Conservation (phyloP, 1,140 invertebrate genomes). For the Lepidotrigona ventralis region DNA sequence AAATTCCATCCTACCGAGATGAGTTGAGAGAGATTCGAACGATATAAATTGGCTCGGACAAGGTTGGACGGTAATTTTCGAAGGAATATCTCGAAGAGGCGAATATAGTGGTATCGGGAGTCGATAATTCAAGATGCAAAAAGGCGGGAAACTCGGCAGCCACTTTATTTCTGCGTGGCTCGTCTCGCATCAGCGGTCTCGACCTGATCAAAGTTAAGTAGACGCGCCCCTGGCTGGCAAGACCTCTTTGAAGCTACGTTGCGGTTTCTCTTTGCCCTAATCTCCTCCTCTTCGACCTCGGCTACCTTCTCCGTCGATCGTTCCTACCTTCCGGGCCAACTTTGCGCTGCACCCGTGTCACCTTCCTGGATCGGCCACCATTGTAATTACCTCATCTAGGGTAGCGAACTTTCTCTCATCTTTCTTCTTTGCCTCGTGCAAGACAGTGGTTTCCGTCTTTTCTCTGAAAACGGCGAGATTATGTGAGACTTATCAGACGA, state of each 20-base stretch:
- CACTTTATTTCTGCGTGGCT: slow-evolving; percentile 68
- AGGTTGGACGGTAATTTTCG: neutral
- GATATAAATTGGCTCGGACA: neutral
- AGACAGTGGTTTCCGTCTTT: neutral
- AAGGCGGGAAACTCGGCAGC: slow-evolving; percentile 63
- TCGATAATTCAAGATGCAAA: slow-evolving; percentile 72
- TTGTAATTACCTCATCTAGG: slow-evolving; percentile 72
- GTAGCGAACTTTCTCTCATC: slow-evolving; percentile 19
- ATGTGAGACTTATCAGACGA: neutral
- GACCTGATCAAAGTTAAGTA: slow-evolving; percentile 80
- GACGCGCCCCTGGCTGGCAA: slow-evolving; percentile 74
- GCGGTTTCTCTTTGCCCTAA: slow-evolving; percentile 76
- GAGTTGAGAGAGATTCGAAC: neutral
- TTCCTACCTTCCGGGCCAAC: slow-evolving; percentile 50
- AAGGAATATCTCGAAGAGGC: neutral
- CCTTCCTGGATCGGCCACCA: slow-evolving; percentile 57
- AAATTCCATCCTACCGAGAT: too few species aligned
- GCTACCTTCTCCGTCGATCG: slow-evolving; percentile 48
- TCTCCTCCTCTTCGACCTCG: slow-evolving; percentile 46
- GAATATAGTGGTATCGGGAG: slow-evolving; percentile 35
- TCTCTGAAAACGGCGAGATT: neutral
- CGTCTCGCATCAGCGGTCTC: slow-evolving; percentile 76
- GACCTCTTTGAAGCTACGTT: slow-evolving; percentile 76
- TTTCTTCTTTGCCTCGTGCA: neutral
- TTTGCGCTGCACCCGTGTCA: slow-evolving; percentile 55